Conservation (phyloP, 2,113 vertebrate genomes). For the Semnopithecus entellus region DNA sequence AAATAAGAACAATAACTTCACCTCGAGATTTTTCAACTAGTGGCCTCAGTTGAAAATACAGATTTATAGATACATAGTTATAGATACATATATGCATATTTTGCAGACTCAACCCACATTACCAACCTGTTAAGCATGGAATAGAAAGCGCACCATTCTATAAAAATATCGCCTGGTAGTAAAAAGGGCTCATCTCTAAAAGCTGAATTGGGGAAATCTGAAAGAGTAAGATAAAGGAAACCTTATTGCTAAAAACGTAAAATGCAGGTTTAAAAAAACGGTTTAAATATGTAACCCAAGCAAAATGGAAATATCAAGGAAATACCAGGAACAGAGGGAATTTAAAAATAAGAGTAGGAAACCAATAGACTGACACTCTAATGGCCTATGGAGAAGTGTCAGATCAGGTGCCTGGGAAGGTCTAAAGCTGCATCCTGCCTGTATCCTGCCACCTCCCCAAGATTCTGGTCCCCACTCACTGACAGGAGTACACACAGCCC, state of each 20-base stretch:
- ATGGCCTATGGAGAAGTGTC: background rate
- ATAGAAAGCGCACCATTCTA: background rate
- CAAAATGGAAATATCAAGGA: background rate
- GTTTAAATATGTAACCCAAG: background rate
- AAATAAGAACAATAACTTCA: background rate
- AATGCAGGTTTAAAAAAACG: background rate
- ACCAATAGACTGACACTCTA: background rate
- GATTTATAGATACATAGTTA: background rate
- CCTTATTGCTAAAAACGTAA: background rate
- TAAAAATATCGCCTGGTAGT: background rate
- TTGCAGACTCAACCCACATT: background rate
- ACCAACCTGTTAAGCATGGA: background rate
- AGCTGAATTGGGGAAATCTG: background rate
- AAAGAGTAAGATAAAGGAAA: background rate
- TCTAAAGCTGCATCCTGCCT: background rate
- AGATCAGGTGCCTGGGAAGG: accelerated
- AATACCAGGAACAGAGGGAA: background rate
- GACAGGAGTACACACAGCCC: background rate
- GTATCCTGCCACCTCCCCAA: background rate
- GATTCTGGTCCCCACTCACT: background rate
- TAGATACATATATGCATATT: background rate
- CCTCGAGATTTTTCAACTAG: background rate
- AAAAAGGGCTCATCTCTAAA: background rate
- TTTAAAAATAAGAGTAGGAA: background rate
- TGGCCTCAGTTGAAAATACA: background rate